Conservation (phyloP, 2,888 invertebrate genomes). For the Ophion slaviceki region DNA sequence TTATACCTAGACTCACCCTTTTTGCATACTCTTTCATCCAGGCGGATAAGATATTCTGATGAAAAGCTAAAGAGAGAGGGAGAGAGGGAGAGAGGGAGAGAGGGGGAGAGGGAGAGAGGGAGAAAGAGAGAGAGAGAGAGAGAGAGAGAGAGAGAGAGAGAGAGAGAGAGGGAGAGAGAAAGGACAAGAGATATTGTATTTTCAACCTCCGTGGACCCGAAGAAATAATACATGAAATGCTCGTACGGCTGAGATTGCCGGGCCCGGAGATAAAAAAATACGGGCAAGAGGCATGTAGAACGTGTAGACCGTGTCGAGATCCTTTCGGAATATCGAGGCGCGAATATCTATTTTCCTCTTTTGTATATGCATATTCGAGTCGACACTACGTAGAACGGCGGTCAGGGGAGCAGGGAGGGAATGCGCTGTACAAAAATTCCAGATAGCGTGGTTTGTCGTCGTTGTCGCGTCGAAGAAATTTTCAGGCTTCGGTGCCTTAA, state of each 20-base stretch:
- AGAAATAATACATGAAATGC: slow-evolving; percentile 53
- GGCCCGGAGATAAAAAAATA: not conserved
- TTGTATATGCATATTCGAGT: slow-evolving; percentile 18
- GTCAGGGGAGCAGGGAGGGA: not conserved
- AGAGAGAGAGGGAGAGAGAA: not conserved
- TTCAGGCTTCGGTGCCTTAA: slow-evolving; percentile 33
- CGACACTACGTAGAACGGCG: slow-evolving; percentile 5
- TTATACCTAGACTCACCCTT: not conserved
- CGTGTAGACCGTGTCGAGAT: slow-evolving; percentile 5
- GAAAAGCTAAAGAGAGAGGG: not conserved
- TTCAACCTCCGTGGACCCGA: slow-evolving; percentile 28
- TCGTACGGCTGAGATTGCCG: slow-evolving; percentile 29
- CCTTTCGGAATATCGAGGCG: slow-evolving; percentile 35
- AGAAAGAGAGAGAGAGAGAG: not conserved
- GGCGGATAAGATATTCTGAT: not conserved
- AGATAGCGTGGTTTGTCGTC: slow-evolving; percentile 26
- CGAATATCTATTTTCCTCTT: slow-evolving; percentile 6
- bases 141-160: not conserved
- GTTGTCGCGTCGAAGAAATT: slow-evolving; percentile 44
- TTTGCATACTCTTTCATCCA: not conserved
- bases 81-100: not conserved
- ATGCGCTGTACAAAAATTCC: slow-evolving; percentile 30
- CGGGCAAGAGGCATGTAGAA: not conserved
- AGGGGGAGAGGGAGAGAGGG: not conserved
- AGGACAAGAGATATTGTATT: slow-evolving; percentile 4